Percentiles rank a stretch among this genome's conserved stretches.
These are phyloP conservation scores for Nipponia nippon DNA, from an alignment of 2,113 vertebrate species.

Conservation along the genomic window DNA sequence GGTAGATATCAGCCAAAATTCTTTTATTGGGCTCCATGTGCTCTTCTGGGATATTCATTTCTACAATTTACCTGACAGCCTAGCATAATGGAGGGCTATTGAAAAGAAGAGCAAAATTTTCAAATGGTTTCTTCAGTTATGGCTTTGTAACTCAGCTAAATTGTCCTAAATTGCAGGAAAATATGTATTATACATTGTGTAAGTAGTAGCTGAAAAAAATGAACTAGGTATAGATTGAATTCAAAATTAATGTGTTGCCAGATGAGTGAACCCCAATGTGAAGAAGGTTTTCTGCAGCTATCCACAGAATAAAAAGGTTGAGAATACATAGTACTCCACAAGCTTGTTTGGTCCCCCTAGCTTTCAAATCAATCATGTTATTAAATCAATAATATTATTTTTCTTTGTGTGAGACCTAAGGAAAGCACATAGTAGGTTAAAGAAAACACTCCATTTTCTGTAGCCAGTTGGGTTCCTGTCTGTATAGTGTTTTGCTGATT, in stretches of 20 bases:
- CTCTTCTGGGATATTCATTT: background rate
- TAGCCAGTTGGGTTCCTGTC: background rate
- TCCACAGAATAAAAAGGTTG: background rate
- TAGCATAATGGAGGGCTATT: background rate
- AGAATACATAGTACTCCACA: background rate
- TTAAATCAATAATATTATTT: background rate
- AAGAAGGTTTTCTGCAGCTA: background rate
- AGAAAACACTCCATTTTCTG: background rate
- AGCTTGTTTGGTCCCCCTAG: background rate
- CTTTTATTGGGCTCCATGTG: background rate
- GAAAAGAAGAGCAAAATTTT: background rate
- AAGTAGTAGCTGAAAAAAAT: background rate
- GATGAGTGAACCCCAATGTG: background rate
- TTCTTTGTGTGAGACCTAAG: background rate
- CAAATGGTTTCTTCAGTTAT: background rate
- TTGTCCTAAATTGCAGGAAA: background rate
- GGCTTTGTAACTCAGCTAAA: background rate
- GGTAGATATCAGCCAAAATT: background rate
- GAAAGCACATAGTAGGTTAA: background rate
- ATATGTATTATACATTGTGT: background rate
- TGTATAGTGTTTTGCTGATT: constrained; percentile 10
- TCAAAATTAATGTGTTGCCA: background rate
- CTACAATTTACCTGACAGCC: background rate
- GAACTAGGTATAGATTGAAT: background rate
- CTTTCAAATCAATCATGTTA: constrained; percentile 4